Conservation (phyloP, 2,888 invertebrate species). For the Venusia cambrica region DNA sequence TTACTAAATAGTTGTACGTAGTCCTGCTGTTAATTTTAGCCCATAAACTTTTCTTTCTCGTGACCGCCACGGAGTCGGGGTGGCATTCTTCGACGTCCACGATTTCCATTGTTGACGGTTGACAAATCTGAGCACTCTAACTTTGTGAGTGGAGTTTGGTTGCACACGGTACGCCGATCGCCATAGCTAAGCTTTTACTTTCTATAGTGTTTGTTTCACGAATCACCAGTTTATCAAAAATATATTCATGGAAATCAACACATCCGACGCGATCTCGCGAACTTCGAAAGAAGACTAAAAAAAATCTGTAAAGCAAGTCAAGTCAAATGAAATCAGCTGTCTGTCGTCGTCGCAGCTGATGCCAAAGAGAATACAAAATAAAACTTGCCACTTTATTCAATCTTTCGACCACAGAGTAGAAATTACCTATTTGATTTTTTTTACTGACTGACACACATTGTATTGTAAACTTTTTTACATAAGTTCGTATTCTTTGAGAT, state of each 20-base stretch:
- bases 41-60: conserved; percentile 75
- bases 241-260: conserved; percentile 20
- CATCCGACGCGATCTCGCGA: conserved; percentile 19
- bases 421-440: no score
- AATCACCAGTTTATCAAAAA: conserved; percentile 33
- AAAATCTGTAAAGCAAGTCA: conserved; percentile 3
- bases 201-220: conserved; percentile 61
- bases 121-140: conserved; percentile 44
- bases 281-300: conserved; percentile 24
- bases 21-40: conserved; percentile 77
- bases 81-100: conserved; percentile 73
- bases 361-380: no score
- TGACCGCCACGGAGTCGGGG: conserved; percentile 58
- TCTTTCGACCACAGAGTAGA: no score
- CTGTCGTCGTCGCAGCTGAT: no score
- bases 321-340: conserved; percentile 12
- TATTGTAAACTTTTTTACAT: no score
- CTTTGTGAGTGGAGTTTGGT: conserved; percentile 36
- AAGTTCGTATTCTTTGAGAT: no score
- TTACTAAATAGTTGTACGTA: conserved; percentile 75
- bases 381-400: no score
- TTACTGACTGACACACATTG: no score
- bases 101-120: conserved; percentile 63
- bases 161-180: conserved; percentile 41
- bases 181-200: conserved; percentile 60